phyloP scores from a whole-genome alignment of 2,797 vertebrate species.

The Mus spretus region DNA sequence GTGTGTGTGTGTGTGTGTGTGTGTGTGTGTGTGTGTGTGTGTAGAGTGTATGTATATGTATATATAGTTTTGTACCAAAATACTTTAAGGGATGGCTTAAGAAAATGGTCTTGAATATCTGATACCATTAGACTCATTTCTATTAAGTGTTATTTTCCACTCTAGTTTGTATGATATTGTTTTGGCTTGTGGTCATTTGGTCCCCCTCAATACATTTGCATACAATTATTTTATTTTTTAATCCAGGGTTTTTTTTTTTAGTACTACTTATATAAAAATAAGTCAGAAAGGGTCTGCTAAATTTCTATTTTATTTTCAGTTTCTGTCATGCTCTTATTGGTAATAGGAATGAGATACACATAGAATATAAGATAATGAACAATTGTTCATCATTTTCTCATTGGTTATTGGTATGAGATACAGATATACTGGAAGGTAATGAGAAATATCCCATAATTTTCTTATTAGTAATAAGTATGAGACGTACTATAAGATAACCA shows the following conservation, averaged over 20 bases:
- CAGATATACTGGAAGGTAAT: not conserved
- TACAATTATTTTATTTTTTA: conserved; percentile 11
- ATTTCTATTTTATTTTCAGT: not conserved
- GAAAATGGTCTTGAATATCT: not conserved
- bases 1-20: too few species aligned
- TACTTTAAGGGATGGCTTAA: not conserved
- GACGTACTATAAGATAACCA: not conserved
- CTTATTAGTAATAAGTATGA: not conserved
- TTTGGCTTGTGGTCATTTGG: not conserved
- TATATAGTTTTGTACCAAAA: not conserved
- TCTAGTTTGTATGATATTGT: not conserved
- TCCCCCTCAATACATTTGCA: not conserved
- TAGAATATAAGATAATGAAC: not conserved
- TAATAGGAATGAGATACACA: not conserved
- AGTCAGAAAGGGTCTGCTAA: not conserved
- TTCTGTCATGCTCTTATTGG: not conserved
- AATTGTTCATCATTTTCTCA: not conserved
- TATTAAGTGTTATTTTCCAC: not conserved
- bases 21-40: too few species aligned
- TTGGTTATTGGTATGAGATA: not conserved
- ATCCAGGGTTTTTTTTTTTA: not conserved
- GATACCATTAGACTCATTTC: not conserved
- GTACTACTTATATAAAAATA: conserved; percentile 12
- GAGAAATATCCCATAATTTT: not conserved
- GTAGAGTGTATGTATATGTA: too few species aligned